Percentiles rank a stretch among this genome's conserved stretches.
Evolutionary conservation across 2,797 vertebrate species (phyloP).

Genomic region (Choloepus didactylus): DNA sequence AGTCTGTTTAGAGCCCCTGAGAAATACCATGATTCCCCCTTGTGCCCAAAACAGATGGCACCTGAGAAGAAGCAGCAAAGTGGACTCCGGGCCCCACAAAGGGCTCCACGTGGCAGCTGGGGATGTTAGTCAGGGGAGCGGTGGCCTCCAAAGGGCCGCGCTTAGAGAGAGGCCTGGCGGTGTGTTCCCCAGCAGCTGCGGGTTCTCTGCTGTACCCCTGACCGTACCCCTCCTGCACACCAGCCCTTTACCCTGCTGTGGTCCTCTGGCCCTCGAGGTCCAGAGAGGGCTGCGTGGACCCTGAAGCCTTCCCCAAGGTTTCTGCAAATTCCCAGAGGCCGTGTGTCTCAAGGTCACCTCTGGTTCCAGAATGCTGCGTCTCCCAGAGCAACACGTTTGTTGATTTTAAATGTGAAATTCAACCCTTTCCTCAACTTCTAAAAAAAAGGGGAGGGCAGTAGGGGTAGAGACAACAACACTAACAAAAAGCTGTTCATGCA

Average conservation of each 20-base stretch:
- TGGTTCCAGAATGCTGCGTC: neutral
- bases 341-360: neutral
- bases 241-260: neutral
- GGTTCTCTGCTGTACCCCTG: too few species aligned
- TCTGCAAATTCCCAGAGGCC: neutral
- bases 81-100: accelerated
- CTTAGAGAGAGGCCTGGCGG: neutral
- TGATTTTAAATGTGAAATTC: neutral
- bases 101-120: accelerated
- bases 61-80: neutral
- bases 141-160: neutral
- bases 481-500: neutral
- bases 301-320: neutral
- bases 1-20: neutral
- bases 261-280: neutral
- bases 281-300: neutral
- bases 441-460: neutral
- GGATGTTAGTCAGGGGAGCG: neutral
- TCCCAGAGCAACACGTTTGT: neutral
- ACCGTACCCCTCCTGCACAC: neutral
- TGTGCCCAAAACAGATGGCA: neutral
- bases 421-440: neutral
- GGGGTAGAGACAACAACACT: too few species aligned
- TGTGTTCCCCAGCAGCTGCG: neutral
- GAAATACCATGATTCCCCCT: neutral